These are phyloP conservation scores for Micromys minutus DNA, from an alignment of 2,113 vertebrate species.

Conservation along the genomic window DNA sequence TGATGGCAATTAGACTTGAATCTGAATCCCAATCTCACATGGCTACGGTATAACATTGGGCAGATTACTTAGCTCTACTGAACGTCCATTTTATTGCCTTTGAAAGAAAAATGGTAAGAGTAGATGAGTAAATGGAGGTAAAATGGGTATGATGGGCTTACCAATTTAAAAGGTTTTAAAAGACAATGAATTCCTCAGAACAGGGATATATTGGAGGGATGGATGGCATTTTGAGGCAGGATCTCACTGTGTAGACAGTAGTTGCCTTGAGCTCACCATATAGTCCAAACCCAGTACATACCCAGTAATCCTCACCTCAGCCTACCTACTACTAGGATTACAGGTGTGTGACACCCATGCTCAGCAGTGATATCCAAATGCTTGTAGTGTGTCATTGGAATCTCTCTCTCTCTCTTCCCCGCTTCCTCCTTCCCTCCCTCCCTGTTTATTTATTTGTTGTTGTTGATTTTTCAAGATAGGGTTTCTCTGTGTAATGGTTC, in stretches of 20 bases:
- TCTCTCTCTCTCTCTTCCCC: too few relatives aligned
- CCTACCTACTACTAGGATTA: not conserved
- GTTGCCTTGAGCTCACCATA: not conserved
- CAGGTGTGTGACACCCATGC: not conserved
- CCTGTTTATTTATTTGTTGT: too few relatives aligned
- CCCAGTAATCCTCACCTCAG: not conserved
- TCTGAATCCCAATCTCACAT: slow-evolving; percentile 2
- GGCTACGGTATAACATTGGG: not conserved
- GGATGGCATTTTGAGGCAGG: not conserved
- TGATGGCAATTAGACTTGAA: not conserved
- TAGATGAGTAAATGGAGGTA: not conserved
- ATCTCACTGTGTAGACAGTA: not conserved
- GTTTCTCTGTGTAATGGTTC: too few relatives aligned
- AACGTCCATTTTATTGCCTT: slow-evolving; percentile 21
- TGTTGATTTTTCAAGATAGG: not conserved
- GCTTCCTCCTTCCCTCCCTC: too few relatives aligned
- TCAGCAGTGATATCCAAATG: not conserved
- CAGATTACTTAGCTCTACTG: not conserved
- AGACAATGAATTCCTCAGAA: not conserved
- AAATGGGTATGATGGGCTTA: not conserved
- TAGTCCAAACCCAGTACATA: not conserved
- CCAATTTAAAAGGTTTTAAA: not conserved
- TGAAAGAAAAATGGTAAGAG: slow-evolving; percentile 6
- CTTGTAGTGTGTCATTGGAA: not conserved
- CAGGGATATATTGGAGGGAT: not conserved